Conservation (phyloP, 2,888 invertebrate species). For the Aradus depressus region DNA sequence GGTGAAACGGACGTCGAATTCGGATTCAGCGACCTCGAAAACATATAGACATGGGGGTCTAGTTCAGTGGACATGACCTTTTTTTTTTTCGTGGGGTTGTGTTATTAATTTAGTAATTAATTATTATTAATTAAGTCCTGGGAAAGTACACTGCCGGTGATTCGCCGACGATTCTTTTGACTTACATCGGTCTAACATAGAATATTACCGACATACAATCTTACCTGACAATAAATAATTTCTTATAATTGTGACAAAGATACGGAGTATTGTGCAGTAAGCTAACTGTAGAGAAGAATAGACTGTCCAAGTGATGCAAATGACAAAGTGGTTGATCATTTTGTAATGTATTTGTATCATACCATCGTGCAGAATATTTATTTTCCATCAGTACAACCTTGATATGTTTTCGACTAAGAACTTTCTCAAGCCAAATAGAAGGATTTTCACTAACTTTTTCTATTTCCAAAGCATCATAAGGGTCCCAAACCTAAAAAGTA, state of each 20-base stretch:
- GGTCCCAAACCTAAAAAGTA: slow-evolving; percentile 11
- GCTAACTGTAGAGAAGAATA: slow-evolving; percentile 11
- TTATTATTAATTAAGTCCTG: no score
- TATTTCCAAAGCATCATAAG: slow-evolving; percentile 10
- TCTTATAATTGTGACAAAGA: slow-evolving; percentile 8
- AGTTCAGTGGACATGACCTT: no score
- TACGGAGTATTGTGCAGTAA: slow-evolving; percentile 13
- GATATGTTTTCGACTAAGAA: slow-evolving; percentile 3
- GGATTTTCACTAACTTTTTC: slow-evolving; percentile 15
- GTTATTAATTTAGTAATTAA: no score
- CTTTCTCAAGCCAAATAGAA: slow-evolving; percentile 7
- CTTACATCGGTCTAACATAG: no score
- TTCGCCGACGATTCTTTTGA: no score
- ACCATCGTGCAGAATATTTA: background rate
- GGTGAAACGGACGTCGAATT: no score
- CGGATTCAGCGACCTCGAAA: no score
- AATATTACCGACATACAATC: no score
- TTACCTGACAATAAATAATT: slow-evolving; percentile 15
- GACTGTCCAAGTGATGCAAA: slow-evolving; percentile 9
- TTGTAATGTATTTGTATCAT: background rate
- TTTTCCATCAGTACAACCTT: slow-evolving; percentile 11
- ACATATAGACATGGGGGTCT: no score
- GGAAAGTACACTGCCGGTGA: no score
- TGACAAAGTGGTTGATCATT: background rate
- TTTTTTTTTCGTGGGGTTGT: no score